Evolutionary conservation across 1,140 invertebrate genomes (phyloP).

Genomic region (Intoshia linei): DNA sequence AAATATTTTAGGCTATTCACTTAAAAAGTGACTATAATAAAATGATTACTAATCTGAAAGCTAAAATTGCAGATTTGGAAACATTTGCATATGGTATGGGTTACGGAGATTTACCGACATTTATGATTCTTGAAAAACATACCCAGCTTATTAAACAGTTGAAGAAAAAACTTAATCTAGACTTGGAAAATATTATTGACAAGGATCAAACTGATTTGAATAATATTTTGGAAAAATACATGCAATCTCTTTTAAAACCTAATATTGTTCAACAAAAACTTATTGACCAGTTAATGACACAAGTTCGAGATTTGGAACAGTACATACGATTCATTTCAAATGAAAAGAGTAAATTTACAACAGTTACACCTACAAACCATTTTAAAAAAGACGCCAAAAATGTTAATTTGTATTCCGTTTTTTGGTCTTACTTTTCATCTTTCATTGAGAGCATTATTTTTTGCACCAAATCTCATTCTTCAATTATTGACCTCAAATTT

Average conservation of each 20-base stretch:
- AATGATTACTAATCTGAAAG: neutral
- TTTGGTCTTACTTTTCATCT: too few species aligned
- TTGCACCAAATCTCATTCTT: too few species aligned
- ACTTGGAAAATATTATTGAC: slow-evolving; percentile 33
- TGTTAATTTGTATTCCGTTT: too few species aligned
- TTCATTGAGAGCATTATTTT: too few species aligned
- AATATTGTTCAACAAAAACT: slow-evolving; percentile 76
- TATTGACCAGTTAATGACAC: slow-evolving; percentile 66
- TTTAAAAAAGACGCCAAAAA: too few species aligned
- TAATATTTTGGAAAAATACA: neutral
- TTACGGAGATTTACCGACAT: slow-evolving; percentile 41
- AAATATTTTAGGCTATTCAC: too few species aligned
- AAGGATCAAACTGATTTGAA: neutral
- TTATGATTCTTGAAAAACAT: slow-evolving; percentile 47
- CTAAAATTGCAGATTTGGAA: neutral
- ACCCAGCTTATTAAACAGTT: slow-evolving; percentile 48
- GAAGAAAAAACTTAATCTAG: slow-evolving; percentile 37
- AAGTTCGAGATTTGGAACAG: slow-evolving; percentile 71
- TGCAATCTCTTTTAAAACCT: slow-evolving; percentile 39
- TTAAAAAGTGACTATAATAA: neutral
- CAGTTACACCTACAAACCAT: too few species aligned
- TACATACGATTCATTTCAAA: slow-evolving; percentile 81
- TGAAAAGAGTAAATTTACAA: too few species aligned
- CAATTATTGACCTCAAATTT: too few species aligned
- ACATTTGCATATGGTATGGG: slow-evolving; percentile 24